Evolutionary conservation across 2,888 invertebrate genomes (phyloP).

Genomic region (Epiblema foenella): DNA sequence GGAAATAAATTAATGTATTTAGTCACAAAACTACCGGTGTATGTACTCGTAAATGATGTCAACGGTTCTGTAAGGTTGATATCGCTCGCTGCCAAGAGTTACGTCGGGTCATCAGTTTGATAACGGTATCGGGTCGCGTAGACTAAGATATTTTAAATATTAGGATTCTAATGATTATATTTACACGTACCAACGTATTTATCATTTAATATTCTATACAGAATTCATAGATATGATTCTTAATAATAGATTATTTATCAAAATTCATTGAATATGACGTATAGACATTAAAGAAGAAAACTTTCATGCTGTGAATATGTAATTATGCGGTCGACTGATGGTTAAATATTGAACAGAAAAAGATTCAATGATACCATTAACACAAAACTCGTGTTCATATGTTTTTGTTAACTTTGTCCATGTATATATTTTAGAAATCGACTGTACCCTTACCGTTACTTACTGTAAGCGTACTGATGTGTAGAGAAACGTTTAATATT

Average conservation of each 20-base stretch:
- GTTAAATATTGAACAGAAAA: too few relatives aligned
- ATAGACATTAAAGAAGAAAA: too few relatives aligned
- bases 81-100: not conserved
- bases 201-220: not conserved
- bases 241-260: not conserved
- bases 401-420: too few relatives aligned
- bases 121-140: slow-evolving; percentile 19
- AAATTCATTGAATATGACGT: not conserved
- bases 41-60: not conserved
- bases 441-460: too few relatives aligned
- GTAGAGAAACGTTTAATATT: too few relatives aligned
- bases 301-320: too few relatives aligned
- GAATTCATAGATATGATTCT: too few relatives aligned
- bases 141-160: not conserved
- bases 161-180: not conserved
- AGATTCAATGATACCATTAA: too few relatives aligned
- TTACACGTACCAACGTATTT: not conserved
- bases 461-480: too few relatives aligned
- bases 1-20: not conserved
- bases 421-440: too few relatives aligned
- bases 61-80: not conserved
- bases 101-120: slow-evolving; percentile 18
- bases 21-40: not conserved
- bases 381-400: too few relatives aligned
- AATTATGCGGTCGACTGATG: too few relatives aligned